Evolutionary conservation across 2,888 invertebrate genomes (phyloP).

Genomic region (Cyclophora punctaria): DNA sequence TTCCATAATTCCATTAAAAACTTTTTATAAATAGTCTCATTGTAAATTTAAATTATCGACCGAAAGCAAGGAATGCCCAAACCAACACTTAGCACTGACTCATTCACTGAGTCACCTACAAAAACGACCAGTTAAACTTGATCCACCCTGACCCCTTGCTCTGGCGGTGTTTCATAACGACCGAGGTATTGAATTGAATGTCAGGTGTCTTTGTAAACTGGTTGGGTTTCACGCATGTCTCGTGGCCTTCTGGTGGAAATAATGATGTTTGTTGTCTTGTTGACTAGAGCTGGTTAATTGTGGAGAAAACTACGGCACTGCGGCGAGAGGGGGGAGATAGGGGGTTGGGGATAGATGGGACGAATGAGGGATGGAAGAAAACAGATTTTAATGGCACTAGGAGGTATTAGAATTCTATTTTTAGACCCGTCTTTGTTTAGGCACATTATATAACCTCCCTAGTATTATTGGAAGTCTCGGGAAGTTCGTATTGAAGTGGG

Average conservation of each 20-base stretch:
- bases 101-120: slow-evolving; percentile 25
- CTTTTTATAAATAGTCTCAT: no score
- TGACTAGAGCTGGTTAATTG: slow-evolving; percentile 12
- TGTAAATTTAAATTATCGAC: no score
- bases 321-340: not conserved
- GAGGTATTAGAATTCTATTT: no score
- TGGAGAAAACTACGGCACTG: slow-evolving; percentile 5
- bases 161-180: not conserved
- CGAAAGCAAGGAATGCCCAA: slow-evolving; percentile 31
- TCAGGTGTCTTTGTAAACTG: slow-evolving; percentile 25
- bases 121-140: slow-evolving; percentile 26
- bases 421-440: no score
- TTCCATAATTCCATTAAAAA: no score
- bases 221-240: slow-evolving; percentile 47
- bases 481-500: no score
- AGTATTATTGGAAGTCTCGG: no score
- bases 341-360: not conserved
- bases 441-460: no score
- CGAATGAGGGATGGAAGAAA: no score
- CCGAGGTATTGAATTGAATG: slow-evolving; percentile 20
- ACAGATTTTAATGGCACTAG: no score
- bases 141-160: slow-evolving; percentile 23
- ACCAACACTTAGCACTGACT: slow-evolving; percentile 25
- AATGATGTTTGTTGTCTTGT: slow-evolving; percentile 20
- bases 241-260: slow-evolving; percentile 23